A percentile compares a stretch with the other conserved stretches of the same genome.
Conservation (phyloP, 2,113 vertebrate genomes). For the Grammomys dolichurus region DNA sequence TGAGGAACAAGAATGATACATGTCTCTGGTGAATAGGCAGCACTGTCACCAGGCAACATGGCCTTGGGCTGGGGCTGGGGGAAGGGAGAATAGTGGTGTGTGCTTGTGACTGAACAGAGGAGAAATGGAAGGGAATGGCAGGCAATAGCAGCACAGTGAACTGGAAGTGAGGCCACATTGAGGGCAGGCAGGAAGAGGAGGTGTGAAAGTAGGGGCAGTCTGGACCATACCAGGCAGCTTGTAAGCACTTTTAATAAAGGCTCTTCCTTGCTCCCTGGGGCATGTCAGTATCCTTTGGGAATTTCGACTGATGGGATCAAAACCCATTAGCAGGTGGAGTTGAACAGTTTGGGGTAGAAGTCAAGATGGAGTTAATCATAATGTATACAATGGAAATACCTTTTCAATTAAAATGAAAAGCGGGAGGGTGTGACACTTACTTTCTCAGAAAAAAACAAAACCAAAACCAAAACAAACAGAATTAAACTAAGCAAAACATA, state of each 20-base stretch:
- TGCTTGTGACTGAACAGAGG: neutral
- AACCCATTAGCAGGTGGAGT: neutral
- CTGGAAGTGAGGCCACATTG: too few species aligned
- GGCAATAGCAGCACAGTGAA: too few species aligned
- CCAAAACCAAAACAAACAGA: neutral
- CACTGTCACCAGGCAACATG: neutral
- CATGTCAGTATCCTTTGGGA: neutral
- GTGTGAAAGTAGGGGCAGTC: neutral
- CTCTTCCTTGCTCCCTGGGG: neutral
- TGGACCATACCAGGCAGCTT: neutral
- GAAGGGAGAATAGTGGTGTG: neutral
- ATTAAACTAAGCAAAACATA: neutral
- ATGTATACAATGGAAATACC: neutral
- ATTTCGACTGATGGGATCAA: neutral
- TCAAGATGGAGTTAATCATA: neutral
- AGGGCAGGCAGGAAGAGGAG: neutral
- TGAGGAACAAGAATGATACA: neutral
- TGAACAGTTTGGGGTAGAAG: neutral
- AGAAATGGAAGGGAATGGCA: neutral
- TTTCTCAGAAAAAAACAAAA: neutral
- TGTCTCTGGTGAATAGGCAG: neutral
- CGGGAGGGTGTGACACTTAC: neutral
- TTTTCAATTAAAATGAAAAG: neutral
- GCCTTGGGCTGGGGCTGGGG: neutral
- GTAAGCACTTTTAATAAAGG: neutral